Evolutionary conservation across 2,888 invertebrate species (phyloP).

Genomic region (Cylloceria caligata): DNA sequence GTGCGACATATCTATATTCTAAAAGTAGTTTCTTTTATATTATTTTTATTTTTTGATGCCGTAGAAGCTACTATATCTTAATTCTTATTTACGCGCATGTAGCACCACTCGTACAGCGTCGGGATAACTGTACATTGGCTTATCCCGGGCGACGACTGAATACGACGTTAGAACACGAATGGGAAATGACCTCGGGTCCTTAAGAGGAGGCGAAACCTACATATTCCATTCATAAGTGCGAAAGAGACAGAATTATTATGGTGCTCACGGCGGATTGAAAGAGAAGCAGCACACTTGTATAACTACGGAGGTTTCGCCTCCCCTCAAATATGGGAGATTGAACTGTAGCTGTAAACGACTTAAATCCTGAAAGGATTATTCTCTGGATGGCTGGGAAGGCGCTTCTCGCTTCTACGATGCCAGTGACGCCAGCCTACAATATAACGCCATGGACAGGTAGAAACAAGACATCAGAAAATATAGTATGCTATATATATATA

Average conservation of each 20-base stretch:
- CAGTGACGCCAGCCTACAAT: constrained; percentile 9
- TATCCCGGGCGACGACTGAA: no score
- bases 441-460: constrained; percentile 46
- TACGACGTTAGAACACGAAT: no score
- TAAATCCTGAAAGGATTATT: constrained; percentile 27
- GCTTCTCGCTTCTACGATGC: constrained; percentile 4
- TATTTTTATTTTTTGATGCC: no score
- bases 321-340: not conserved
- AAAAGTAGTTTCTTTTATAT: no score
- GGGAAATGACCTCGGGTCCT: no score
- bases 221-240: no score
- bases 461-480: constrained; percentile 39
- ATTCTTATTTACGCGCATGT: not conserved
- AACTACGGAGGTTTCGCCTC: no score
- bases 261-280: no score
- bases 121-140: not conserved
- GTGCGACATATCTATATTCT: no score
- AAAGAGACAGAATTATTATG: no score
- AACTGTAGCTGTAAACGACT: constrained; percentile 2
- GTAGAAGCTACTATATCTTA: not conserved
- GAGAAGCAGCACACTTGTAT: not conserved
- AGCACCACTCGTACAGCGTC: not conserved
- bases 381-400: not conserved
- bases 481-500: not conserved
- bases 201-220: no score